Percentiles rank a stretch among this genome's conserved stretches.
Conservation (phyloP, 2,888 invertebrate species). For the Ectemnius continuus region DNA sequence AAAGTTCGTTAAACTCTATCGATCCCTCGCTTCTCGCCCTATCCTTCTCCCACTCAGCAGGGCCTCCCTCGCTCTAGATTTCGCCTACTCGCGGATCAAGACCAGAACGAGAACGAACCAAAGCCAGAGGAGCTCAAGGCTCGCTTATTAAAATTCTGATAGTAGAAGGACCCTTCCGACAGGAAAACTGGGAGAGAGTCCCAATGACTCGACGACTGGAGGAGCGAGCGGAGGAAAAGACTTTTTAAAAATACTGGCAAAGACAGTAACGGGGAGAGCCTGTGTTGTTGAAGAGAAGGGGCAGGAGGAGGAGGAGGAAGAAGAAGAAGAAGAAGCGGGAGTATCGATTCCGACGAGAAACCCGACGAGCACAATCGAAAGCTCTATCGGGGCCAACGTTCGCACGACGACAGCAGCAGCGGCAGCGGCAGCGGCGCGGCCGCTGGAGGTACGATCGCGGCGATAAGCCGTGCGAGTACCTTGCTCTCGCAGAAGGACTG, state of each 20-base stretch:
- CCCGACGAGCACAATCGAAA: constrained; percentile 5
- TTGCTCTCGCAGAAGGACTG: constrained; percentile 3
- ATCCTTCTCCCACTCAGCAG: not conserved
- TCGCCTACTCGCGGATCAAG: too few relatives aligned
- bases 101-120: not conserved
- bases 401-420: not conserved
- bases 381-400: constrained; percentile 4
- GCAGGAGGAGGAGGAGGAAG: not conserved
- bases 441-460: not conserved
- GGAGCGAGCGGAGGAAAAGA: not conserved
- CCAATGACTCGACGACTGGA: not conserved
- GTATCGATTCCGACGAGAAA: not conserved
- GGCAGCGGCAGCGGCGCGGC: not conserved
- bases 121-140: not conserved
- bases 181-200: not conserved
- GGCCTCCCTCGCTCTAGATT: too few relatives aligned
- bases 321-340: not conserved
- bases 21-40: constrained; percentile 8
- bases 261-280: not conserved
- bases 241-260: not conserved
- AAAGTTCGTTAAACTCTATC: constrained; percentile 35
- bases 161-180: not conserved
- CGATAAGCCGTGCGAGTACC: not conserved
- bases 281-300: not conserved
- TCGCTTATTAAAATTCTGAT: not conserved